Evolutionary conservation across 2,888 invertebrate species (phyloP), one percentile per base, ranked within the genome.

Genomic region (Gisinianus flammeolus): DNA sequence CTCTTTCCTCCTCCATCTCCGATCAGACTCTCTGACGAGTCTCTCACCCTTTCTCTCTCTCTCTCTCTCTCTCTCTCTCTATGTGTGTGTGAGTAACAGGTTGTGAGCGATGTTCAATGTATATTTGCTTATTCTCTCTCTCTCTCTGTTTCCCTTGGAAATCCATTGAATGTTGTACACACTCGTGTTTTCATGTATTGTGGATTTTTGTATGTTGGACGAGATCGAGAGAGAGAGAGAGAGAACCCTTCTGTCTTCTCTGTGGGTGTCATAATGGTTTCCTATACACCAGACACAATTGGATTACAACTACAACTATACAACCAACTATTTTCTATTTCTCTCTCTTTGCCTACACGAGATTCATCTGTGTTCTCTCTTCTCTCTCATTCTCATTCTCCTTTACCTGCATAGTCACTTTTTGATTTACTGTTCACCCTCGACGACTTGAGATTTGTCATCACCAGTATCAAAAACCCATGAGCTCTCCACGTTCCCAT

Each of bases 191-290:
- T 30, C 70, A 68, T 75, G 62, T 79, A 33, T 24, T 67, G 64
- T 72, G n/a, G 72, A 79, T 69, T 75, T 73, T 58, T 22, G 58
- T 58, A 44, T 44, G 12, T 30, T 67, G 30, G 62, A 31, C 62
- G 44, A 62, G 74, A n/a, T n/a, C n/a, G n/a, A n/a, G n/a, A n/a
- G n/a, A n/a, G 24, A 31, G n/a, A 66, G 58, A 33, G 79, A 80
- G 79, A 81, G 79, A 83, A 81, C 83, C 82, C 83, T 82, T 82
- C 79, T 83, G 80, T 82, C 80, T 79, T 26, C 83, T 79, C 83
- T 79, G 81, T 82, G 82, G 83, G 83, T 81, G 81, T 76, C 80
- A 52, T 76, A 77, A 81, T 82, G 80, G 81, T 79, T 80, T 81
- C 79, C 79, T 62, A 33, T 67, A 24, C 68, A 54, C 44, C 16